A percentile compares a stretch with the other conserved stretches of the same genome.
phyloP scores from a whole-genome alignment of 2,113 vertebrate species.

The Hemiprocne comata region DNA sequence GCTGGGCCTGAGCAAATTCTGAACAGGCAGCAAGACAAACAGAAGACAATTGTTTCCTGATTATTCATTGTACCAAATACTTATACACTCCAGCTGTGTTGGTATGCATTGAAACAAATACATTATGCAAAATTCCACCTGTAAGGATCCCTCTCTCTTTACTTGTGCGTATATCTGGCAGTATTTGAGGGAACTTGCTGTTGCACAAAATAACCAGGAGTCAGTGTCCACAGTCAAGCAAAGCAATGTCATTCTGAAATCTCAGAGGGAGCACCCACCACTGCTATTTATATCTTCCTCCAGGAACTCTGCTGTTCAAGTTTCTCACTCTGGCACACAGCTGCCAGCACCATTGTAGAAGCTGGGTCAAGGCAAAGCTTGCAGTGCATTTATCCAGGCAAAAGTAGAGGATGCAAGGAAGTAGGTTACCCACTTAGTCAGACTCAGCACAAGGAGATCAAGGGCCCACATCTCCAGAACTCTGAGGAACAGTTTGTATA shows the following conservation, averaged over 20 bases:
- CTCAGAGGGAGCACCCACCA: rapidly evolving
- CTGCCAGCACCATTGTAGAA: background rate
- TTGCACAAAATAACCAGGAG: background rate
- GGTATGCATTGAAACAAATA: background rate
- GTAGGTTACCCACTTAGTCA: slow-evolving; percentile 5
- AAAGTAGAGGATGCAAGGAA: slow-evolving; percentile 25
- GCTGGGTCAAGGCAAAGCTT: slow-evolving; percentile 37
- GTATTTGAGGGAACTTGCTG: background rate
- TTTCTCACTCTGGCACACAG: background rate
- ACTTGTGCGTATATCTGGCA: background rate
- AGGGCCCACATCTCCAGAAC: background rate
- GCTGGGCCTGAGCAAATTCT: background rate
- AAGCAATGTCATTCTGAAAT: background rate
- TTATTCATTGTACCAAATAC: background rate
- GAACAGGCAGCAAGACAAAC: background rate
- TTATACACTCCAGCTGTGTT: background rate
- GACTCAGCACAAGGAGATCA: background rate
- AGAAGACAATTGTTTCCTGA: background rate
- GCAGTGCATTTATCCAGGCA: background rate
- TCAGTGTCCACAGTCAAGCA: background rate
- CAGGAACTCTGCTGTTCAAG: background rate
- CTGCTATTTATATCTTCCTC: background rate
- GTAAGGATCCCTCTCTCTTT: background rate
- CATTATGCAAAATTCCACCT: background rate
- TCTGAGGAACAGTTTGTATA: background rate